Conservation (phyloP, 2,113 vertebrate species). For the Oncorhynchus nerka region DNA sequence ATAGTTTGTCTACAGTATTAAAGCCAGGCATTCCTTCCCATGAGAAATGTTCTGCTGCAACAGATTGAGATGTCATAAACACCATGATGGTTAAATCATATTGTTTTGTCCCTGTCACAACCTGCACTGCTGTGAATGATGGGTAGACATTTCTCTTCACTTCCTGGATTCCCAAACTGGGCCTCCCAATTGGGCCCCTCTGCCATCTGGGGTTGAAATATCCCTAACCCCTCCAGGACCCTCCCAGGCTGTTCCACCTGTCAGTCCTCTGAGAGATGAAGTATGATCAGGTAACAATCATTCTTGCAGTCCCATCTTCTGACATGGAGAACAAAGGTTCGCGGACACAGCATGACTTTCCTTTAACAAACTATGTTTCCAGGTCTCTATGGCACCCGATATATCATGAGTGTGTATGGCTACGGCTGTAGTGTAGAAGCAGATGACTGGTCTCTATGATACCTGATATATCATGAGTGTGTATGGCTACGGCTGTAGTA, state of each 20-base stretch:
- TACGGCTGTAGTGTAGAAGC: no score
- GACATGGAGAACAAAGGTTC: not conserved
- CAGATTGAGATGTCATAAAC: slow-evolving; percentile 17
- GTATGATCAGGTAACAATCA: slow-evolving; percentile 26
- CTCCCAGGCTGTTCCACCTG: slow-evolving; percentile 28
- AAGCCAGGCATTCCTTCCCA: slow-evolving; percentile 12
- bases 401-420: not conserved
- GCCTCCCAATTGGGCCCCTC: slow-evolving; percentile 4
- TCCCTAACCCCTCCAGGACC: slow-evolving; percentile 11
- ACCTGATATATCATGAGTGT: not conserved
- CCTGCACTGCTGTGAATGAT: not conserved
- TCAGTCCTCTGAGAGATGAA: slow-evolving; percentile 9
- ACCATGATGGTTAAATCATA: not conserved
- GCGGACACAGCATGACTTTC: not conserved
- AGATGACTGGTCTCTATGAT: no score
- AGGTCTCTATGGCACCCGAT: not conserved
- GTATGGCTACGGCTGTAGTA: not conserved
- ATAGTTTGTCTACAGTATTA: slow-evolving; percentile 18
- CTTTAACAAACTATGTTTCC: not conserved
- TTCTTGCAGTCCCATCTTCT: not conserved
- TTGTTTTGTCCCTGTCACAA: slow-evolving; percentile 9
- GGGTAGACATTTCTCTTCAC: not conserved
- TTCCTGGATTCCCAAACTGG: not conserved
- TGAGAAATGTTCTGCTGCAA: not conserved
- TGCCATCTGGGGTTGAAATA: slow-evolving; percentile 23